Base-by-base conservation (phyloP, 2,888 invertebrate genomes). In the Agriopis leucophaearia region DNA sequence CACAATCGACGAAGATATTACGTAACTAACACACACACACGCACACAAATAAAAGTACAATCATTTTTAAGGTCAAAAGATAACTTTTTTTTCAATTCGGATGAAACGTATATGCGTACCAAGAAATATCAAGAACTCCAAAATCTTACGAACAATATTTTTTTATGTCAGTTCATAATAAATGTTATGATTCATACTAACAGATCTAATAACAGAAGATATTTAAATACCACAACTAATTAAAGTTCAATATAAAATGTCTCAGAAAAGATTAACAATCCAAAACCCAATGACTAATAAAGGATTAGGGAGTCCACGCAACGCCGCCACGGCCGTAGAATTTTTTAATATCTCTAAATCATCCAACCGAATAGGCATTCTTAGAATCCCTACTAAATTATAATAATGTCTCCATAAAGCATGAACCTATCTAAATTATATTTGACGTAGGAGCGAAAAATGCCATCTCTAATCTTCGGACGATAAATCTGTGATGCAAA, bases 401-500 rank as follows among this genome's bases (percentile, higher is more conserved):
- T 72, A 79, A 78, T 83, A 82, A 86, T 83, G 84, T 90, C 86
- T 87, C 86, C 85, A 87, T 88, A 88, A 87, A 85, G 77, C 75
- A 81, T 76, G 78, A 82, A 78, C 82, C 81, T 78, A 82, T 80
- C 83, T 90, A 91, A 92, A 91, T 90, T 88, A 90, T 87, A 85
- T 87, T 85, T 85, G 87, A 85, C 85, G 82, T 83, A 81, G 81
- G 83, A 87, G 83, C 86, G 78, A 87, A 83, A 85, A 82, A 88
- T 87, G 83, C 81, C 82, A 70, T 84, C 81, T 83, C 78, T 77
- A 83, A 84, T 81, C 80, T 82, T 76, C 73, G 74, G 75, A 79
- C 78, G 76, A 89, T 90, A 91, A 91, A 92, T 91, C 83, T 83
- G 75, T 71, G 77, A 91, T 89, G 90, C 88, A 90, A 90, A 93